Conservation (phyloP, 2,113 vertebrate genomes). For the Oenanthe melanoleuca region DNA sequence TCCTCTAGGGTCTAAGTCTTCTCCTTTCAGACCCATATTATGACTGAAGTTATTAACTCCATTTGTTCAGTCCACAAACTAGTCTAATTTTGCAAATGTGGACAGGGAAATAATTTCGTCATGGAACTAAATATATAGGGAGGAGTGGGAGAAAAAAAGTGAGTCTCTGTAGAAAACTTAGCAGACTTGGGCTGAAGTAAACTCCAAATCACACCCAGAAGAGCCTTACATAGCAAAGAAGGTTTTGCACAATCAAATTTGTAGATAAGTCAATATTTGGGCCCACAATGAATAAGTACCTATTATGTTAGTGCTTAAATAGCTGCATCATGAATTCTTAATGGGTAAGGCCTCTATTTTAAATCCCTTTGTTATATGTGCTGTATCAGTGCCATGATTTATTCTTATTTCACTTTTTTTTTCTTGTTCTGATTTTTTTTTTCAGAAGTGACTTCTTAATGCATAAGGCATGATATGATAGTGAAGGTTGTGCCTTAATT, state of each 20-base stretch:
- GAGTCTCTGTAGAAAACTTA: not conserved
- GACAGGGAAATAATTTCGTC: not conserved
- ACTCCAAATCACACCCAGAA: not conserved
- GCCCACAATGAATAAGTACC: not conserved
- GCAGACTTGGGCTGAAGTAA: not conserved
- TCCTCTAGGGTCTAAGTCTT: not conserved
- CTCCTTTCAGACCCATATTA: not conserved
- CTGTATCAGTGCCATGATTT: not conserved
- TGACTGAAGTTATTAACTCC: not conserved
- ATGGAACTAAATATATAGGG: not conserved
- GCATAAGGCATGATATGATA: not conserved
- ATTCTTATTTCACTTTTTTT: not conserved
- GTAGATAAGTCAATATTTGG: not conserved
- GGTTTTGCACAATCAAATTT: not conserved
- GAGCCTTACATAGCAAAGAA: not conserved
- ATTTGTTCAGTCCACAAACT: not conserved
- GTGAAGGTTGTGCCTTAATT: not conserved
- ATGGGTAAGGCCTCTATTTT: not conserved
- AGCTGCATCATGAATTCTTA: not conserved
- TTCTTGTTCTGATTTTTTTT: not conserved
- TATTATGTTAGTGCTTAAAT: not conserved
- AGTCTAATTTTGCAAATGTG: not conserved
- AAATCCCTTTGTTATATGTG: not conserved
- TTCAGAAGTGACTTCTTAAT: not conserved
- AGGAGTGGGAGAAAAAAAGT: fast-evolving